phyloP scores from a whole-genome alignment of 64 coral and sea anemone species.

The Exaiptasia diaphana region DNA sequence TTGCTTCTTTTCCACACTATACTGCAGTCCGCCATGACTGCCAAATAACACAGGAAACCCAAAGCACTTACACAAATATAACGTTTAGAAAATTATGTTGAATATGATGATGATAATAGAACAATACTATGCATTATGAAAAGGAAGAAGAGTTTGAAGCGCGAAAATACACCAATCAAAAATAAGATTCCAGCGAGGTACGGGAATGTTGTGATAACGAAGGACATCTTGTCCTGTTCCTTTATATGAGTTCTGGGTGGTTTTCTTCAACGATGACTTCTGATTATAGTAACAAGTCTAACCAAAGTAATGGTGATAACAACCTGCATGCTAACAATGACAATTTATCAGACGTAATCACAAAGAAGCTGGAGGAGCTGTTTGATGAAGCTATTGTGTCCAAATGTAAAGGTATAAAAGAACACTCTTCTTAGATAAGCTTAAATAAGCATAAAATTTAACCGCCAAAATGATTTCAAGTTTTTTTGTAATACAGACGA shows the following conservation, averaged over 20 bases:
- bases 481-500: slow-evolving; percentile 6
- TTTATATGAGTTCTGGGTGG: background rate
- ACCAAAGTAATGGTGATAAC: background rate
- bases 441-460: background rate
- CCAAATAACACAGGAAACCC: background rate
- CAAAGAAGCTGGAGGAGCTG: background rate
- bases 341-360: no score
- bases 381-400: background rate
- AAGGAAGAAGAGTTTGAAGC: no score
- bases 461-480: background rate
- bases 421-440: background rate
- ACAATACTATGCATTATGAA: no score
- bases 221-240: background rate
- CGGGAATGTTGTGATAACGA: background rate
- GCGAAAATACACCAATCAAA: no score
- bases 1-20: background rate
- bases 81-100: no score
- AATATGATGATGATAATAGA: no score
- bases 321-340: no score
- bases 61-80: no score
- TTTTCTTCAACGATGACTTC: background rate
- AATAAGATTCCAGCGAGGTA: background rate
- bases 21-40: background rate
- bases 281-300: background rate
- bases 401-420: background rate